Evolutionary conservation across 2,888 invertebrate species (phyloP), one percentile per base, ranked within the genome.

Genomic region (Cremastinae sp.): DNA sequence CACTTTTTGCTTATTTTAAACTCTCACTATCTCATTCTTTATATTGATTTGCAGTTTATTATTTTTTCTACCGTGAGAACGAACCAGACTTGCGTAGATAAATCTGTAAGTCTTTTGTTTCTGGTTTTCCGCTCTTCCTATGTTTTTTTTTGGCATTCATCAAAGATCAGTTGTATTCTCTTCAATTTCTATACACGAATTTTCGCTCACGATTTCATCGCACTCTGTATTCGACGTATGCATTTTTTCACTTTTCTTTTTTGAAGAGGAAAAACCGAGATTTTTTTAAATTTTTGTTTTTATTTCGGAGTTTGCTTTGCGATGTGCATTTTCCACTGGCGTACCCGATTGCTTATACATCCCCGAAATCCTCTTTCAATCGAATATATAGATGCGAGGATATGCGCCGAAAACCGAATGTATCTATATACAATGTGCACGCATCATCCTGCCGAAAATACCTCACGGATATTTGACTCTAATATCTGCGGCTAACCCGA

Each of bases 401-500:
- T 12, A 54, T 47, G 41, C 34, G 16, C 43, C 10, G 18, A 64
- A 68, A 74, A 56, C 14, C 58, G 47, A 54, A n/a, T 51, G 20
- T 41, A 61, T 41, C 10, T 41, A 41, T 41, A 49, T 34, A n/a
- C n/a, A n/a, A 54, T 34, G 28, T 22, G 28, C 16, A 12, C 54
- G 28, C 41, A 43, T n/a, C n/a, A n/a, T 51, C 54, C 53, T 41
- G 22, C 45, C 43, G 22, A 8, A 59, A 73, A 76, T 59, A 75
- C 47, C 54, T 51, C 58, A 12, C 53, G 45, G 49, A 73, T 76
- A 69, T 76, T 64, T 53, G 64, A 41, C 62, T 65, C 62, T 59
- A 72, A 73, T 75, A 72, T 43, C 45, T 43, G 62, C 28, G n/a
- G 62, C 18, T 64, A 72, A 76, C 47, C 76, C 64, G 64, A 76